These are phyloP conservation scores for Furcifer pardalis DNA, from an alignment of 2,797 vertebrate genomes.

Conservation along the genomic window DNA sequence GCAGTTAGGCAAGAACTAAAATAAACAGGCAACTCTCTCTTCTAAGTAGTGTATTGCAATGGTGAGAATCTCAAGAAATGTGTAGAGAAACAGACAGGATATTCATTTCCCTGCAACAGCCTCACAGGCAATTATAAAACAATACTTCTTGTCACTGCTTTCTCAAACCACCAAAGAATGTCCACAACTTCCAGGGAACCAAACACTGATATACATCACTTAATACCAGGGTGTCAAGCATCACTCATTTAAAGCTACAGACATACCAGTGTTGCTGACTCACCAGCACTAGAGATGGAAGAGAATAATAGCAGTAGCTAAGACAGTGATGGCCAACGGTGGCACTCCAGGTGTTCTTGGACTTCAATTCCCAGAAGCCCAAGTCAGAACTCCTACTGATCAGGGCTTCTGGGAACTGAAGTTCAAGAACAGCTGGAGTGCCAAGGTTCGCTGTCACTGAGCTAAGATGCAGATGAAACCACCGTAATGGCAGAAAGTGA, in stretches of 20 bases:
- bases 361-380: no score
- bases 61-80: background rate
- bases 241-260: background rate
- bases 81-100: background rate
- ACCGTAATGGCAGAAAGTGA: no score
- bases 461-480: no score
- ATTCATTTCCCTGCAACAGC: background rate
- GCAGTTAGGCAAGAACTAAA: slow-evolving; percentile 3
- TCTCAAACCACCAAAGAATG: background rate
- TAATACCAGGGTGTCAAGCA: background rate
- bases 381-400: no score
- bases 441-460: no score
- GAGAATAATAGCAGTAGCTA: background rate
- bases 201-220: background rate
- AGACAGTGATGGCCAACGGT: no score
- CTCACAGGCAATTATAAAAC: background rate
- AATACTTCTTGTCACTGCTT: background rate
- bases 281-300: background rate
- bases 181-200: background rate
- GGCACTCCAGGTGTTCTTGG: no score
- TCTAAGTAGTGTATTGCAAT: background rate
- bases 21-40: background rate
- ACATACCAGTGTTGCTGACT: background rate
- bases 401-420: no score
- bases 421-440: no score